A percentile compares a stretch with the other conserved stretches of the same genome.
These are phyloP conservation scores for Craniophora ligustri DNA, from an alignment of 2,888 invertebrate species.

Conservation along the genomic window DNA sequence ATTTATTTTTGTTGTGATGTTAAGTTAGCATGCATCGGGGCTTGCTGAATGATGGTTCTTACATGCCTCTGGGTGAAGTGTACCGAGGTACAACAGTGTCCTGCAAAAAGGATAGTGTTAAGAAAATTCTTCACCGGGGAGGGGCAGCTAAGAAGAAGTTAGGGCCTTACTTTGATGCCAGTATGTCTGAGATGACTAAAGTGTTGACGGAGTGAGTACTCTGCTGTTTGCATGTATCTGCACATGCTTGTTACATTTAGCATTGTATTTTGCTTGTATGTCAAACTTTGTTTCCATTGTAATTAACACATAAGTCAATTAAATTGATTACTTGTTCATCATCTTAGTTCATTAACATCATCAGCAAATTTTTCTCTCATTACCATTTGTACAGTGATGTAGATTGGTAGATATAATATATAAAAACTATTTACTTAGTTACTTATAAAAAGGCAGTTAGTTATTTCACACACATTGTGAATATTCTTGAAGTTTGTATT, in stretches of 20 bases:
- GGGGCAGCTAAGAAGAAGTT: slow-evolving; percentile 74
- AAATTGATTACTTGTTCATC: not conserved
- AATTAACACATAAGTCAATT: not conserved
- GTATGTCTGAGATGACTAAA: slow-evolving; percentile 52
- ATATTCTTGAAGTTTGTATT: not conserved
- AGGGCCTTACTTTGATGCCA: slow-evolving; percentile 60
- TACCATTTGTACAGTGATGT: too few species aligned
- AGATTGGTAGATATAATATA: too few species aligned
- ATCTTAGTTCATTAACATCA: not conserved
- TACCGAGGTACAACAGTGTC: slow-evolving; percentile 90
- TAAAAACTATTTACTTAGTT: too few species aligned
- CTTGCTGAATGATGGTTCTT: slow-evolving; percentile 89
- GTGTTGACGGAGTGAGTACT: slow-evolving; percentile 63
- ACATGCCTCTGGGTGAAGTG: slow-evolving; percentile 90
- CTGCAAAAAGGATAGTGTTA: slow-evolving; percentile 85
- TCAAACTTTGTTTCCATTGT: not conserved
- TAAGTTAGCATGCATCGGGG: slow-evolving; percentile 89
- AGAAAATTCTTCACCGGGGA: slow-evolving; percentile 89
- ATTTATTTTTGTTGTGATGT: slow-evolving; percentile 64
- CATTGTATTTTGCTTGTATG: not conserved
- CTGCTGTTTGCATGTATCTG: slow-evolving; percentile 40
- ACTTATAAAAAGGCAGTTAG: not conserved
- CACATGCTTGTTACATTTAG: not conserved
- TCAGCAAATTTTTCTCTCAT: not conserved
- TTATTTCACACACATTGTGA: not conserved